These are phyloP conservation scores for Clavelina lepadiformis DNA, from an alignment of 23 tunicate genomes.

Conservation along the genomic window DNA sequence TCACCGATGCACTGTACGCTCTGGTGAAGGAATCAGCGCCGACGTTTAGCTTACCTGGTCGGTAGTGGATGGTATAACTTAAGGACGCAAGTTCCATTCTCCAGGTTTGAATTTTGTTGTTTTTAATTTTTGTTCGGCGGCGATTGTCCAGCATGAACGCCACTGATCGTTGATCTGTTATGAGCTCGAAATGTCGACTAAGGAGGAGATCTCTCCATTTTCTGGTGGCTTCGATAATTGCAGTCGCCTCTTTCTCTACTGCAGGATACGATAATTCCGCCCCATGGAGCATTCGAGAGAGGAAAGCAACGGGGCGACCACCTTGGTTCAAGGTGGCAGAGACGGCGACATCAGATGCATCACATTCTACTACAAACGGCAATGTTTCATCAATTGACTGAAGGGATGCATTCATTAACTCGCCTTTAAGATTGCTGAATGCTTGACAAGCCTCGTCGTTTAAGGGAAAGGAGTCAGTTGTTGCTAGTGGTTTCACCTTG, in stretches of 20 bases:
- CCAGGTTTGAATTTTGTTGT: slow-evolving; percentile 26
- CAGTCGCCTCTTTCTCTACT: slow-evolving; percentile 36
- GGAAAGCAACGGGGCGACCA: slow-evolving; percentile 27
- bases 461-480: neutral
- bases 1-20: slow-evolving; percentile 13
- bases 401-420: neutral
- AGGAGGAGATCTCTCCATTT: slow-evolving; percentile 27
- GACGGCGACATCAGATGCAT: slow-evolving; percentile 33
- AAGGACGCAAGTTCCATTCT: slow-evolving; percentile 25
- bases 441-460: neutral
- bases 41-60: slow-evolving; percentile 8
- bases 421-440: neutral
- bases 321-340: slow-evolving; percentile 20
- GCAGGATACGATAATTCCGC: slow-evolving; percentile 7
- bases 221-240: slow-evolving; percentile 20
- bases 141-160: slow-evolving; percentile 31
- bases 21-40: slow-evolving; percentile 20
- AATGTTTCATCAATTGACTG: slow-evolving; percentile 14
- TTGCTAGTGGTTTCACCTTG: slow-evolving; percentile 2
- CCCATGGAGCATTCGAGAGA: slow-evolving; percentile 6
- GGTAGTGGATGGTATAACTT: slow-evolving; percentile 1
- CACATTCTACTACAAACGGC: slow-evolving; percentile 26
- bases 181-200: slow-evolving; percentile 6
- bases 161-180: slow-evolving; percentile 30
- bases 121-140: slow-evolving; percentile 17